phyloP scores from a whole-genome alignment of 2,113 vertebrate genomes.

The Poeciliopsis prolifica region DNA sequence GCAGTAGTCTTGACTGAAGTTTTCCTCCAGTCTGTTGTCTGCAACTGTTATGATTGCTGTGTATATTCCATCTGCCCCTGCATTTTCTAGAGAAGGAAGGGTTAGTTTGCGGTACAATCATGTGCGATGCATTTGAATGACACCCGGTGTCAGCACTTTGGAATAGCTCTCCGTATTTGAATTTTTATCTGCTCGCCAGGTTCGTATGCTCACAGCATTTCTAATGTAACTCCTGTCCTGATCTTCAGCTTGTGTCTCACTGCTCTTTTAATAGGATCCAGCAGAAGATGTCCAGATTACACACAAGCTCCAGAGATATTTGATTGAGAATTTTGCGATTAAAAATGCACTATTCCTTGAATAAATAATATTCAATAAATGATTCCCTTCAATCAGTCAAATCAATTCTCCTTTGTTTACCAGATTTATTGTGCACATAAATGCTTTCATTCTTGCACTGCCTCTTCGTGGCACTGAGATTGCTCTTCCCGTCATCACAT shows the following conservation, averaged over 20 bases:
- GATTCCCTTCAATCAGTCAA: not conserved
- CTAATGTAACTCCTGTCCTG: slow-evolving; percentile 51
- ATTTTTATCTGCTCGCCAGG: slow-evolving; percentile 45
- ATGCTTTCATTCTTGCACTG: slow-evolving; percentile 32
- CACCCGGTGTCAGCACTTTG: slow-evolving; percentile 65
- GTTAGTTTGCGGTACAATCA: slow-evolving; percentile 50
- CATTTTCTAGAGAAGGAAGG: slow-evolving; percentile 30
- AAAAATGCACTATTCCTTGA: slow-evolving; percentile 12
- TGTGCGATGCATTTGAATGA: slow-evolving; percentile 65
- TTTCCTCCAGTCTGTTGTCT: slow-evolving; percentile 32
- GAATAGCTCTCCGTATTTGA: slow-evolving; percentile 45
- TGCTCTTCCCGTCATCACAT: slow-evolving; percentile 51
- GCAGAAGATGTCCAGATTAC: slow-evolving; percentile 52
- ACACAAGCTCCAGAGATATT: slow-evolving; percentile 9
- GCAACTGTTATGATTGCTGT: slow-evolving; percentile 38
- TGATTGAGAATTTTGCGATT: slow-evolving; percentile 35
- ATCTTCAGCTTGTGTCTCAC: slow-evolving; percentile 34
- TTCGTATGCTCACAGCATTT: slow-evolving; percentile 57
- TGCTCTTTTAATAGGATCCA: slow-evolving; percentile 37
- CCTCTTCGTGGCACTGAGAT: slow-evolving; percentile 13
- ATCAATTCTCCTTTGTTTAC: slow-evolving; percentile 42
- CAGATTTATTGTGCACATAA: slow-evolving; percentile 29
- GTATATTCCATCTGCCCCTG: slow-evolving; percentile 25
- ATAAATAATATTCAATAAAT: slow-evolving; percentile 27
- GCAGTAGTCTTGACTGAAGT: slow-evolving; percentile 34